Evolutionary conservation across 2,797 vertebrate genomes (phyloP), one percentile per base, ranked within the genome.

Genomic region (Liparis tanakae): DNA sequence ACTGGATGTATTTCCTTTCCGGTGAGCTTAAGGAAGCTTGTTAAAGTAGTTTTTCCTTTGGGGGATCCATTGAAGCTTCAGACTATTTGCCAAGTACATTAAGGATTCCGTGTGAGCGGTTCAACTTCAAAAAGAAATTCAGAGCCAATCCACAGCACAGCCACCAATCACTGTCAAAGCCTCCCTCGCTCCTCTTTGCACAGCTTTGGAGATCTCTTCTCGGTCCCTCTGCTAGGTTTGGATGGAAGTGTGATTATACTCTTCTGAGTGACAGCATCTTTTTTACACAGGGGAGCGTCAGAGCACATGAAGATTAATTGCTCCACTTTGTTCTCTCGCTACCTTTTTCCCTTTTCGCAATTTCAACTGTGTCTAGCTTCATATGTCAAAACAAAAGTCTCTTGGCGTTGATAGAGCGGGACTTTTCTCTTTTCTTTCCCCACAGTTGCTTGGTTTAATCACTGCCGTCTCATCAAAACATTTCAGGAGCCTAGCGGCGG

Each of bases 61-160:
- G 59, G 80, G 59, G 70, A 39, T 43, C 41, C 56, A 79, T 37
- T 82, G 73, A 85, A 81, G 78, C 78, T 80, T 86, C 72, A 72
- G 64, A 70, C 79, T 89, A 84, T 87, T 84, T 80, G 59, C 89
- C 79, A 74, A 79, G 76, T 80, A 44, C 84, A 87, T 92, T 89
- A 85, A 79, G 54, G 71, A 92, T 92, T 92, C 87, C 81, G 83
- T 90, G 82, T 87, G 86, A 85, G 72, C 66, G 62, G 81, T 76
- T 91, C 79, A 86, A 80, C 85, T 85, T 84, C 83, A 90, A 81
- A 90, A 67, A 83, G 72, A 85, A 85, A 84, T 41, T 61, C 66
- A 18, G 53, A 82, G 81, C 58, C 71, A 78, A 67, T 82, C 82
- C 70, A 25, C 77, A 78, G 78, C 59, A 80, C 82, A 72, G 78